Base-by-base conservation (phyloP, 2,797 vertebrate genomes). In the Sebastes goodei region DNA sequence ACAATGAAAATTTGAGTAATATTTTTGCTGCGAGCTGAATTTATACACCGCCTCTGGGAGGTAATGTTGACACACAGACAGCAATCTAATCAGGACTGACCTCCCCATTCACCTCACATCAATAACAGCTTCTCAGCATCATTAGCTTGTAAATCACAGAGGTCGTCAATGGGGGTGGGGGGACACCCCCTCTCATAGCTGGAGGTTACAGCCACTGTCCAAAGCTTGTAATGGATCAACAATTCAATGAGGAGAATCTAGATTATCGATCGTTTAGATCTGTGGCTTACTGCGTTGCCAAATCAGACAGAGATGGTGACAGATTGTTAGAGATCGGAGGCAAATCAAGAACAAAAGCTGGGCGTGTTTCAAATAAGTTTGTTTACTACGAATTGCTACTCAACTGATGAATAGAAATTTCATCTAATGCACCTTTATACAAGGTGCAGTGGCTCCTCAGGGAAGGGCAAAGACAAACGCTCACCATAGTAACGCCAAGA, bases 71-170 rank as follows among this genome's bases (percentile, higher is more conserved):
- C 62, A 60, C 4, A 46, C 66, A 75, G 65, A 46, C 49, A 14
- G 66, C 68, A 84, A 76, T 92, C 76, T 72, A 89, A 86, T 85
- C 67, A 83, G 77, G 71, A 63, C 74, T 21, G 66, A 65, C 59
- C 46, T 46, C 59, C 76, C 63, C 68, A 42, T 81, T 81, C 74
- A 68, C 73, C 74, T 68, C 29, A 57, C 29, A 75, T 86, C 78
- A 78, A 83, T 80, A 89, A 69, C 25, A 64, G 56, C 82, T 84
- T 60, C 55, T 69, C 80, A 64, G 84, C 83, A 80, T 81, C 82
- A 42, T 81, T 84, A 81, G 70, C 74, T 83, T 90, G 80, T 90
- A 89, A 93, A 92, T 89, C 88, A 91, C 81, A 74, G 72, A 27
- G 15, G 71, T 63, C 20, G 27, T 49, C 32, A 42, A 42, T 35